Percentiles rank a stretch among this genome's conserved stretches.
phyloP scores from a whole-genome alignment of 1,140 invertebrate species.

The Brachionus sp. region DNA sequence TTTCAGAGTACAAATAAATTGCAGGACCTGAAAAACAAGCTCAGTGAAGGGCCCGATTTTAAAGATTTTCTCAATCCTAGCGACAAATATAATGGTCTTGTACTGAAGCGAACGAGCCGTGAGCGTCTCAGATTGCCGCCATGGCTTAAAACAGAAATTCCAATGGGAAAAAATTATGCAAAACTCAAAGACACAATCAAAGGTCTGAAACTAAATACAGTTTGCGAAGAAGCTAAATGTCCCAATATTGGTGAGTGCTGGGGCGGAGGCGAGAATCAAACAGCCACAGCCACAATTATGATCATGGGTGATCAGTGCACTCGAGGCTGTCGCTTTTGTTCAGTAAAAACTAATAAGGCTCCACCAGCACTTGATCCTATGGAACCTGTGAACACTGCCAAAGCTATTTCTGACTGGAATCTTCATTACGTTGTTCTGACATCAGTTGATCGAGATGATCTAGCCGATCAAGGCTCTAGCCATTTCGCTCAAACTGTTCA shows the following conservation, averaged over 20 bases:
- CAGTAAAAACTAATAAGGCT: conserved; percentile 88
- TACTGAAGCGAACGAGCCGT: neutral
- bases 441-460: conserved; percentile 93
- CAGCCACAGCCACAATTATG: conserved; percentile 67
- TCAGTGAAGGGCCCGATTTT: conserved; percentile 25
- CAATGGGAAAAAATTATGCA: conserved; percentile 78
- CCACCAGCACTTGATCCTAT: conserved; percentile 83
- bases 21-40: conserved; percentile 10
- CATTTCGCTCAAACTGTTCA: conserved; percentile 86
- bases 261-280: conserved; percentile 69
- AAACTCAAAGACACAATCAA: conserved; percentile 81
- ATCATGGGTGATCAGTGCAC: conserved; percentile 63
- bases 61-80: conserved; percentile 15
- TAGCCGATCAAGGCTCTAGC: conserved; percentile 80
- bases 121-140: conserved; percentile 77
- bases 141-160: conserved; percentile 94
- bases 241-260: conserved; percentile 99
- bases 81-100: neutral
- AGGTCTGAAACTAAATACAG: conserved; percentile 85
- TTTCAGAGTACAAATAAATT: neutral
- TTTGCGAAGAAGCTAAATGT: conserved; percentile 97
- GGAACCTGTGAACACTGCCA: conserved; percentile 88
- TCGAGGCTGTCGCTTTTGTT: conserved; percentile 85
- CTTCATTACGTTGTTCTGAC: conserved; percentile 96
- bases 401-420: conserved; percentile 80